Percentiles rank a stretch among this genome's conserved stretches.
Conservation (phyloP, 2,797 vertebrate species). For the Microhierax caerulescens region DNA sequence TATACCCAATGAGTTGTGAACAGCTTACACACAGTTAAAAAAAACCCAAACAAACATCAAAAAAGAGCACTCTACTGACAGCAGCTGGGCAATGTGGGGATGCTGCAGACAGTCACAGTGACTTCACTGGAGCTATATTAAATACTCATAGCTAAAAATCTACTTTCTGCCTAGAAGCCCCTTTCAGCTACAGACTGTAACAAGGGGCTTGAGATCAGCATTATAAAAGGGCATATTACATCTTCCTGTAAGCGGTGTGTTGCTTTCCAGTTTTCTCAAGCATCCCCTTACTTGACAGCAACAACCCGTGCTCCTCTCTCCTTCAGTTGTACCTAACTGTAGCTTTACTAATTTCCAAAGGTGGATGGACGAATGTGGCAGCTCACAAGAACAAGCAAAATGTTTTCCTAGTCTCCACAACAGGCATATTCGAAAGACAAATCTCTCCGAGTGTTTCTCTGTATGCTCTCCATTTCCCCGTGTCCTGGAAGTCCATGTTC, state of each 20-base stretch:
- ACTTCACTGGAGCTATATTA: not conserved
- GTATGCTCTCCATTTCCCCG: not conserved
- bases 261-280: not conserved
- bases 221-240: not conserved
- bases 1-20: not conserved
- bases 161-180: not conserved
- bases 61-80: not conserved
- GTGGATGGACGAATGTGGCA: not conserved
- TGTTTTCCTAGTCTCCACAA: not conserved
- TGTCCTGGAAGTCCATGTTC: not conserved
- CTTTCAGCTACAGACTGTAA: not conserved
- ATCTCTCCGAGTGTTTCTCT: not conserved
- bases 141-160: not conserved
- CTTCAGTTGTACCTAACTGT: not conserved
- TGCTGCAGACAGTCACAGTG: not conserved
- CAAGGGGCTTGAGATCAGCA: not conserved
- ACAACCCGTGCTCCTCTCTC: not conserved
- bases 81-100: not conserved
- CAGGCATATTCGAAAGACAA: not conserved
- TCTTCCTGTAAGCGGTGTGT: not conserved
- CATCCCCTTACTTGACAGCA: not conserved
- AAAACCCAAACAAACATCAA: no score
- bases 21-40: not conserved
- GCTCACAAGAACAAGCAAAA: not conserved
- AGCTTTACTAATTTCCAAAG: not conserved